phyloP scores from a whole-genome alignment of 1,140 invertebrate genomes.

The Zophobas morio region DNA sequence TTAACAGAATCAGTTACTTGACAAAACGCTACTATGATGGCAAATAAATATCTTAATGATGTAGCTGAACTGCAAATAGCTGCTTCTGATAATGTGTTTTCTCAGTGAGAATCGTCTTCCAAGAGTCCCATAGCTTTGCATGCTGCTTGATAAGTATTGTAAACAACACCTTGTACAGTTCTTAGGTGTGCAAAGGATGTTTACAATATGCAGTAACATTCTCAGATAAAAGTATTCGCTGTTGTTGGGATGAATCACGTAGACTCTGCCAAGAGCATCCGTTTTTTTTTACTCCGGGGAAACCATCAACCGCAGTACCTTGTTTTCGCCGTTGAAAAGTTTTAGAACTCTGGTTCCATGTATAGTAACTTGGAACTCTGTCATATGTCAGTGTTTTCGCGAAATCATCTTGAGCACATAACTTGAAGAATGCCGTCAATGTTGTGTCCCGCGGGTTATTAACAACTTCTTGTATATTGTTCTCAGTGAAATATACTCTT shows the following conservation, averaged over 20 bases:
- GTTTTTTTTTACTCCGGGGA: constrained; percentile 50
- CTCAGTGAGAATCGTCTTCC: too few relatives aligned
- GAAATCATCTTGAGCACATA: constrained; percentile 66
- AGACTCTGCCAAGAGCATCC: not conserved
- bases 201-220: too few relatives aligned
- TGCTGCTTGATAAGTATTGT: too few relatives aligned
- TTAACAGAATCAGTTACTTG: too few relatives aligned
- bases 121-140: too few relatives aligned
- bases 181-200: too few relatives aligned
- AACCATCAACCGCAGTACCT: constrained; percentile 60
- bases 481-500: constrained; percentile 64
- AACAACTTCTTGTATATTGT: constrained; percentile 53
- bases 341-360: constrained; percentile 65
- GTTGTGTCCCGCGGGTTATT: constrained; percentile 50
- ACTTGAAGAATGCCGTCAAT: constrained; percentile 66
- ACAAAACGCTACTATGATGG: too few relatives aligned
- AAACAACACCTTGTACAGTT: too few relatives aligned
- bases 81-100: too few relatives aligned
- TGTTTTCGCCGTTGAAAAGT: constrained; percentile 65
- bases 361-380: constrained; percentile 67
- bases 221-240: not conserved
- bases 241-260: not conserved
- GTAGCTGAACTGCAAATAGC: too few relatives aligned
- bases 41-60: too few relatives aligned
- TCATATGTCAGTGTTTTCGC: constrained; percentile 67